These are phyloP conservation scores for Palloptera scutellata DNA, from an alignment of 2,888 invertebrate genomes.

Conservation along the genomic window DNA sequence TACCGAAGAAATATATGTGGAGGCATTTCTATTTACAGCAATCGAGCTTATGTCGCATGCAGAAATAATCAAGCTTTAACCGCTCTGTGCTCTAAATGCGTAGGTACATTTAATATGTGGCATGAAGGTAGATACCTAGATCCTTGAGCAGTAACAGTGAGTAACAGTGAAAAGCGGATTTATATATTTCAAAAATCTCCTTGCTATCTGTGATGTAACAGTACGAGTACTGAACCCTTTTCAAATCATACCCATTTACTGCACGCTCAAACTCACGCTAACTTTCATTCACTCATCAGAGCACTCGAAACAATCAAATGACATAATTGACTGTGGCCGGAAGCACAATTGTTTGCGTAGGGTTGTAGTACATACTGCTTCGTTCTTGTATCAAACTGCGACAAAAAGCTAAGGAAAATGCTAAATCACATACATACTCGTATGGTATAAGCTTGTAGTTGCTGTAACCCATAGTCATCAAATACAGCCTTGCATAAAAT, in stretches of 20 bases:
- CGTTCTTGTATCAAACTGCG: not conserved
- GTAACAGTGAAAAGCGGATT: no score
- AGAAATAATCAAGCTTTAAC: constrained; percentile 3
- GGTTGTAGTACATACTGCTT: not conserved
- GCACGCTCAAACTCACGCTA: no score
- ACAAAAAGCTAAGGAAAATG: no score
- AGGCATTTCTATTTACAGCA: constrained; percentile 2
- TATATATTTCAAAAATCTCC: no score
- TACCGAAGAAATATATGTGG: not conserved
- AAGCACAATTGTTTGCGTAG: constrained; percentile 31
- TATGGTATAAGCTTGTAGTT: no score
- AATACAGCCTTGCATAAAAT: no score
- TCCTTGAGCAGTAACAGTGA: no score
- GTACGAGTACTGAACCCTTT: constrained; percentile 13
- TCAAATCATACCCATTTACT: not conserved
- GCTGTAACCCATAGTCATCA: no score
- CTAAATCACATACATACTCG: no score
- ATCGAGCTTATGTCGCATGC: constrained; percentile 12
- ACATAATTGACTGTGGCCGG: constrained; percentile 44
- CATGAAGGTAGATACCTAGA: no score
- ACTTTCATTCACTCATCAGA: not conserved
- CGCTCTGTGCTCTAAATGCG: not conserved
- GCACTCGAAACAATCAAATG: constrained; percentile 39
- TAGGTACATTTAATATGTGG: no score
- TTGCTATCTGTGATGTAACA: no score